Evolutionary conservation across 2,888 invertebrate species (phyloP), one percentile per base, ranked within the genome.

Genomic region (Nemurella pictetii): DNA sequence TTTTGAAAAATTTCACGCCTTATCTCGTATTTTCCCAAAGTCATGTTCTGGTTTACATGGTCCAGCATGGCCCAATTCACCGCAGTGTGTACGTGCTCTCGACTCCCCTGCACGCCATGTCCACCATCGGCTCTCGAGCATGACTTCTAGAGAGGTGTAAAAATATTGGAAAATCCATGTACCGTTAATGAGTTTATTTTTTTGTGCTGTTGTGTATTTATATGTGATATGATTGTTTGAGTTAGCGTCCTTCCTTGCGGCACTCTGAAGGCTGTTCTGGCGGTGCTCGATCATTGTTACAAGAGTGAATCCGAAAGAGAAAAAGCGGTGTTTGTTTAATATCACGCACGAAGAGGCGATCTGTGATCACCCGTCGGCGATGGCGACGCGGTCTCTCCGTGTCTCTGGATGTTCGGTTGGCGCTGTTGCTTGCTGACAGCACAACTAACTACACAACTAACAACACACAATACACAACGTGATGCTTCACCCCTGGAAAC

Each of bases 161-260:
- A 75, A 75, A 75, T 28, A 75, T 75, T 75, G 75, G 28, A 75
- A 74, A 75, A 55, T n/a, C n/a, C 15, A 30, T 78, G 28, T 81
- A 30, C 80, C 80, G 80, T 81, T 81, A 81, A 81, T 32, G 26
- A 81, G 35, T 5, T 81, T 81, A 35, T 81, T 81, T 35, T 26
- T 36, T 36, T 29, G 25, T 35, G n/a, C 77, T 30, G 78, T 30
- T 20, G 78, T 20, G 78, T 55, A 55, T 55, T 55, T 55, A 1
- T 55, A 20, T 55, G 20, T 55, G 55, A 55, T 55, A 55, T 55
- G 55, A 55, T 55, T 55, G 3, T 55, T 55, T 55, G 55, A 20
- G 20, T 12, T 78, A 30, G 78, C 36, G 80, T 81, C 80, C 80
- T 30, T 81, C 80, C 80, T 81, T 81, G 35, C 26, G 80, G 80